Percentiles rank a stretch among this genome's conserved stretches.
Evolutionary conservation across 2,797 vertebrate genomes (phyloP).

Genomic region (Falco rusticolus): DNA sequence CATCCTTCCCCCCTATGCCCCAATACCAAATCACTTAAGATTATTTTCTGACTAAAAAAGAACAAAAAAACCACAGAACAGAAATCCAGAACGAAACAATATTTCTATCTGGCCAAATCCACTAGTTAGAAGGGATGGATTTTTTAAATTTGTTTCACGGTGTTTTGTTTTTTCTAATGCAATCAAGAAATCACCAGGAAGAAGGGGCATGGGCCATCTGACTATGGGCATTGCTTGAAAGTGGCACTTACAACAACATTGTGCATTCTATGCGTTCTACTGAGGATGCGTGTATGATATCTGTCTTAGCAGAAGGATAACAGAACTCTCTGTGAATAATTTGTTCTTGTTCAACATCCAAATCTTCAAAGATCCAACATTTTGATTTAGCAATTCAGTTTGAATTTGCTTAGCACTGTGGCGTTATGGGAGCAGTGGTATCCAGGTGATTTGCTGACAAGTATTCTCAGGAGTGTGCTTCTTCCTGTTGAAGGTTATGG

Average conservation of each 20-base stretch:
- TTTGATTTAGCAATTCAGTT: neutral
- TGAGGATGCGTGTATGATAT: neutral
- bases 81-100: neutral
- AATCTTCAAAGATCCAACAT: neutral
- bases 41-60: neutral
- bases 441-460: neutral
- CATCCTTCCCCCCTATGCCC: neutral
- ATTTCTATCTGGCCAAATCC: neutral
- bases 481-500: neutral
- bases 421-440: neutral
- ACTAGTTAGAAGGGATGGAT: neutral
- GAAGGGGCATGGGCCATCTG: neutral
- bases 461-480: neutral
- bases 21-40: neutral
- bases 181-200: neutral
- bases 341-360: neutral
- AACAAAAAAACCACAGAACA: neutral
- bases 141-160: neutral
- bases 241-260: accelerated
- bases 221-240: neutral
- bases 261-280: neutral
- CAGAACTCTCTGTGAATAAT: neutral
- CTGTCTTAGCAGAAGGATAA: neutral
- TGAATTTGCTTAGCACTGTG: neutral
- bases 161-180: neutral